Conservation (phyloP, 2,113 vertebrate genomes). For the Ceyx cyanopectus region DNA sequence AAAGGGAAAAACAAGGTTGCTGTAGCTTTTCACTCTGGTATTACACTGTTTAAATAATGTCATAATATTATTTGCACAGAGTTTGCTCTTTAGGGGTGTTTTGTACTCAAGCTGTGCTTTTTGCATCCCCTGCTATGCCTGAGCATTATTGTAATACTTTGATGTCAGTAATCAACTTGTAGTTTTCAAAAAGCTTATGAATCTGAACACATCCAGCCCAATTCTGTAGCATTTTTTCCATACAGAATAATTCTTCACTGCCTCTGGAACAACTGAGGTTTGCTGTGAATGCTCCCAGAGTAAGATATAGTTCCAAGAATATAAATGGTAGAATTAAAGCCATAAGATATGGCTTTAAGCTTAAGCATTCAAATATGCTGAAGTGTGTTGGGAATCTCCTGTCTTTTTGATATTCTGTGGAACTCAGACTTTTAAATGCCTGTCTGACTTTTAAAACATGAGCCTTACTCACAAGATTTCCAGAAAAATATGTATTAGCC, state of each 20-base stretch:
- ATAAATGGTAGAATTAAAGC: neutral
- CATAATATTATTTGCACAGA: neutral
- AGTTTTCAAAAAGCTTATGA: neutral
- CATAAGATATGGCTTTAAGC: neutral
- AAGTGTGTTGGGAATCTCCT: neutral
- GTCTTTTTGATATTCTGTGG: slow-evolving; percentile 2
- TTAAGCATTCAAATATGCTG: neutral
- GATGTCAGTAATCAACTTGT: neutral
- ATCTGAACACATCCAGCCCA: neutral
- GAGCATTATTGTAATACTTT: neutral
- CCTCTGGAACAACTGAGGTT: neutral
- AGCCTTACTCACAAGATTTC: neutral
- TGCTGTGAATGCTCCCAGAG: neutral
- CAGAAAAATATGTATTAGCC: neutral
- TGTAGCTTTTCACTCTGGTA: neutral
- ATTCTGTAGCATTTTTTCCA: neutral
- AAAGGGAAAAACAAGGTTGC: neutral
- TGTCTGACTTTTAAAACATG: slow-evolving; percentile 29
- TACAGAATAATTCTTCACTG: neutral
- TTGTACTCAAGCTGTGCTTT: neutral
- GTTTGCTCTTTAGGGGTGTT: neutral
- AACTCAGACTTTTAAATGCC: neutral
- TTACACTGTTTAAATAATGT: neutral
- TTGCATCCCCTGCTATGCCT: neutral
- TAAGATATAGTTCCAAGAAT: neutral